Evolutionary conservation across 2,797 vertebrate genomes (phyloP).

Genomic region (Sebastiscus tertius): DNA sequence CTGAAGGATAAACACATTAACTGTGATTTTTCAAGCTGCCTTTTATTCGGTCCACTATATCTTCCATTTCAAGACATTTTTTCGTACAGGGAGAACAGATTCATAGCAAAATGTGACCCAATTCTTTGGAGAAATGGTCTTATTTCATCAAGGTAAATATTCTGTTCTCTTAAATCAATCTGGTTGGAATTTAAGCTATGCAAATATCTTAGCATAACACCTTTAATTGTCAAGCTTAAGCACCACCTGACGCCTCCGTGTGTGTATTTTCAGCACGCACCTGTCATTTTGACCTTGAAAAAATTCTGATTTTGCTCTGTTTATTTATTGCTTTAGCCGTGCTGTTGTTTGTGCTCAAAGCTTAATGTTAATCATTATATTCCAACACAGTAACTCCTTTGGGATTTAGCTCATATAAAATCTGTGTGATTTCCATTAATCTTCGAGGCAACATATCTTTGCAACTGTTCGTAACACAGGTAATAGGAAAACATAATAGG

Average conservation of each 20-base stretch:
- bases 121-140: not conserved
- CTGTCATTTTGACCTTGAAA: conserved; percentile 26
- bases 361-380: not conserved
- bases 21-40: conserved; percentile 29
- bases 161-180: not conserved
- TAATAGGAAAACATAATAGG: not conserved
- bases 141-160: not conserved
- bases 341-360: not conserved
- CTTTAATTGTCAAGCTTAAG: not conserved
- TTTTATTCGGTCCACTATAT: conserved; percentile 18
- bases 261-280: not conserved
- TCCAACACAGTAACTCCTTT: not conserved
- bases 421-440: not conserved
- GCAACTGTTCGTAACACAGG: not conserved
- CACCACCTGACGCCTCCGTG: not conserved
- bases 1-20: conserved; percentile 26
- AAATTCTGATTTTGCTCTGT: not conserved
- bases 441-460: not conserved
- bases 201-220: not conserved
- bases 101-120: not conserved
- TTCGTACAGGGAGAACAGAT: not conserved
- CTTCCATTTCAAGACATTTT: conserved; percentile 3
- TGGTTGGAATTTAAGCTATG: not conserved
- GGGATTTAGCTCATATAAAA: not conserved
- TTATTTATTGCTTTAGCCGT: not conserved